Conservation (phyloP, 1,140 invertebrate species). For the Campoletis sonorensis region DNA sequence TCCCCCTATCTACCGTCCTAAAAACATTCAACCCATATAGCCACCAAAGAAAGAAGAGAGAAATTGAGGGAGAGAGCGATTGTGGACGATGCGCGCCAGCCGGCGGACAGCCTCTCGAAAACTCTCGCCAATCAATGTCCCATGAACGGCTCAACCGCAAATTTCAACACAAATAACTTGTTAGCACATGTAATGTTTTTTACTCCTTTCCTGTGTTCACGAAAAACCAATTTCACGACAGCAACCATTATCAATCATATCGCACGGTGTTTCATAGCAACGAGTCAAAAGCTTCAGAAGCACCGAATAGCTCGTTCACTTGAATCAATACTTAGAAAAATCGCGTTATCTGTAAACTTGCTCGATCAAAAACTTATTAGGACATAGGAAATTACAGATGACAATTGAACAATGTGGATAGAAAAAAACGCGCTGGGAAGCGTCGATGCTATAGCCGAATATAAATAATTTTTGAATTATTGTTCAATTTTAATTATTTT, state of each 20-base stretch:
- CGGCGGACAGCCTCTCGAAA: slow-evolving; percentile 54
- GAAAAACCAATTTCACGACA: not conserved
- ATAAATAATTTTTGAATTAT: slow-evolving; percentile 13
- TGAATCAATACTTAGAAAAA: not conserved
- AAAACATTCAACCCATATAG: slow-evolving; percentile 72
- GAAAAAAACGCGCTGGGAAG: not conserved
- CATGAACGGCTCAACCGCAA: slow-evolving; percentile 52
- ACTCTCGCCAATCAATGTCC: slow-evolving; percentile 74
- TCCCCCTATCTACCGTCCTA: slow-evolving; percentile 74
- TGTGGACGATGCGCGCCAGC: slow-evolving; percentile 44
- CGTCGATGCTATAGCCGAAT: not conserved
- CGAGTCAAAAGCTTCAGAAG: not conserved
- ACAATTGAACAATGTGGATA: not conserved
- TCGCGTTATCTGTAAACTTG: too few species aligned
- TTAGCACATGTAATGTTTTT: slow-evolving; percentile 13
- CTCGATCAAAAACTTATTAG: too few species aligned
- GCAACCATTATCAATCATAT: not conserved
- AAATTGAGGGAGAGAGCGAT: slow-evolving; percentile 44
- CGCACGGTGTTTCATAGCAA: too few species aligned
- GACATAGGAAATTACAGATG: not conserved
- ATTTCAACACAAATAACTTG: slow-evolving; percentile 43
- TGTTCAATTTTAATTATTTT: slow-evolving; percentile 1
- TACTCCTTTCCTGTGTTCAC: not conserved
- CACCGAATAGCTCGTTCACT: not conserved
- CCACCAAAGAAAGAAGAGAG: slow-evolving; percentile 38